Percentiles rank a stretch among this genome's conserved stretches.
These are phyloP conservation scores for Pheosia tremula DNA, from an alignment of 2,888 invertebrate genomes.

Conservation along the genomic window DNA sequence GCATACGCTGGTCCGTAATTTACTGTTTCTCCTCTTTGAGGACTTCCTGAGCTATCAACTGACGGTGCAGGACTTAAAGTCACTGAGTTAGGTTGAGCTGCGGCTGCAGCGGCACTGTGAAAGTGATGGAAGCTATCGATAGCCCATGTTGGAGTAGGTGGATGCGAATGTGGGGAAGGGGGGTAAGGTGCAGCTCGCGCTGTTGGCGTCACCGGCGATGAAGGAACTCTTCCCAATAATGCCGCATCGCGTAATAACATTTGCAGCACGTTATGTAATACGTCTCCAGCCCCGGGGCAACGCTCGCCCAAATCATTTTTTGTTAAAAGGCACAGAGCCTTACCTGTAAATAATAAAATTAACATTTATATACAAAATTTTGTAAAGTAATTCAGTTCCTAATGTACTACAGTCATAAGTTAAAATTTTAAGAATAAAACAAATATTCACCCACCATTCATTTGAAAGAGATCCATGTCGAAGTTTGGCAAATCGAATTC, in stretches of 20 bases:
- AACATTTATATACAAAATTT: too few species aligned
- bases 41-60: slow-evolving; percentile 94
- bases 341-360: slow-evolving; percentile 84
- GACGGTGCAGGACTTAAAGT: slow-evolving; percentile 96
- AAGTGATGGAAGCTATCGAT: slow-evolving; percentile 84
- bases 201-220: slow-evolving; percentile 93
- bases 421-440: neutral
- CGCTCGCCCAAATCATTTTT: slow-evolving; percentile 95
- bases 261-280: slow-evolving; percentile 96
- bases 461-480: slow-evolving; percentile 97
- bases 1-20: slow-evolving; percentile 70
- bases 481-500: slow-evolving; percentile 96
- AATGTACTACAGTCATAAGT: neutral
- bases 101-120: slow-evolving; percentile 86
- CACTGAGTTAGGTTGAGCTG: slow-evolving; percentile 92
- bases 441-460: slow-evolving; percentile 91
- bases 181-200: slow-evolving; percentile 89
- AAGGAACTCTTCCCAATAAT: slow-evolving; percentile 90
- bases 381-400: too few species aligned
- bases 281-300: slow-evolving; percentile 96
- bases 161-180: slow-evolving; percentile 92
- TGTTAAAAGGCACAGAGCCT: slow-evolving; percentile 95
- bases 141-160: slow-evolving; percentile 91
- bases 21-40: slow-evolving; percentile 88
- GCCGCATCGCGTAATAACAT: slow-evolving; percentile 93